Percentiles rank a stretch among this genome's conserved stretches.
These are phyloP conservation scores for Gasterosteus aculeatus DNA, from an alignment of 2,113 vertebrate species.

Conservation along the genomic window DNA sequence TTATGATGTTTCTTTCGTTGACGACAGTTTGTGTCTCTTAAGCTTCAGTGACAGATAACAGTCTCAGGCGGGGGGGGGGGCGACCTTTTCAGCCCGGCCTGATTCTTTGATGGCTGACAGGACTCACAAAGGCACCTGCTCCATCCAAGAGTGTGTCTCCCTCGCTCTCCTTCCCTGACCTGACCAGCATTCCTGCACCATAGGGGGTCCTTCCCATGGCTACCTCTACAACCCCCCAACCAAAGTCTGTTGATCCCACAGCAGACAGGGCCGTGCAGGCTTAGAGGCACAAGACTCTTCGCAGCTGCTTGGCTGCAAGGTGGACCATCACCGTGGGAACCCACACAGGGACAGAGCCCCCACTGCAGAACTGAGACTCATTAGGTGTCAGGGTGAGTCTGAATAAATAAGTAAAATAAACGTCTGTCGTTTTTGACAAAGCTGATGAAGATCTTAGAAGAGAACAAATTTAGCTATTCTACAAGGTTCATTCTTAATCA, in stretches of 20 bases:
- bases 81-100: slow-evolving; percentile 83
- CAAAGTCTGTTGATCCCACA: slow-evolving; percentile 86
- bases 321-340: slow-evolving; percentile 74
- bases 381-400: no score
- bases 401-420: no score
- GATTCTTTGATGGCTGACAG: slow-evolving; percentile 82
- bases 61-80: slow-evolving; percentile 52
- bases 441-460: no score
- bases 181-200: slow-evolving; percentile 86
- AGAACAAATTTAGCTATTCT: no score
- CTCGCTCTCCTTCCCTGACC: slow-evolving; percentile 81
- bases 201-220: slow-evolving; percentile 87
- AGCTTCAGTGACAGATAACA: no score
- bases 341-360: slow-evolving; percentile 11
- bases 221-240: slow-evolving; percentile 78
- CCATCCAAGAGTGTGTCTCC: slow-evolving; percentile 71
- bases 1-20: no score
- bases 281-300: slow-evolving; percentile 73
- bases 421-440: no score
- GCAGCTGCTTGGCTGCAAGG: slow-evolving; percentile 56
- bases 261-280: slow-evolving; percentile 83
- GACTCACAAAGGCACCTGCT: slow-evolving; percentile 88
- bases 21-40: no score
- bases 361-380: neutral
- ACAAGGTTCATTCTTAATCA: no score